Evolutionary conservation across 2,113 vertebrate species (phyloP).

Genomic region (Chinchilla lanigera): DNA sequence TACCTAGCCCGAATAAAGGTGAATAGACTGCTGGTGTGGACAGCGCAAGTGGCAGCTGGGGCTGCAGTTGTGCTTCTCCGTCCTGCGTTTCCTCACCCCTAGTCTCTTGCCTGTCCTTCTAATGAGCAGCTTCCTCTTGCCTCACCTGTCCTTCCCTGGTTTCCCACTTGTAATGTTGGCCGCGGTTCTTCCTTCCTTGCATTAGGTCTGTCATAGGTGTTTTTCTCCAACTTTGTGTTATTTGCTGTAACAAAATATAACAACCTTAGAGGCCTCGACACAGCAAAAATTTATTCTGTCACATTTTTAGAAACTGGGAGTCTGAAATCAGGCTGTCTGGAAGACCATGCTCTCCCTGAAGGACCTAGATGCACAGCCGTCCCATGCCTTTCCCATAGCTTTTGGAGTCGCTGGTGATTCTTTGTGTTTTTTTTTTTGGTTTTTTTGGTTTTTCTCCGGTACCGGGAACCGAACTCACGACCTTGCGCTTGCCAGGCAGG

Average conservation of each 20-base stretch:
- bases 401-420: background rate
- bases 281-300: background rate
- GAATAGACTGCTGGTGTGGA: background rate
- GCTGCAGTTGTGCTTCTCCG: background rate
- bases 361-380: background rate
- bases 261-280: background rate
- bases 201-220: background rate
- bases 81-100: constrained; percentile 15
- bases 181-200: background rate
- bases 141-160: background rate
- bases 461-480: too few species aligned
- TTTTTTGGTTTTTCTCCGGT: too few species aligned
- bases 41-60: background rate
- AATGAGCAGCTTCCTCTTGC: background rate
- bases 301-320: background rate
- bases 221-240: background rate
- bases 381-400: background rate
- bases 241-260: background rate
- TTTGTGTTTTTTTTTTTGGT: too few species aligned
- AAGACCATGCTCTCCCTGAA: background rate
- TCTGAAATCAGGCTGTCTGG: background rate
- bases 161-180: constrained; percentile 31
- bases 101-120: background rate
- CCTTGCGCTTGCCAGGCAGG: too few species aligned
- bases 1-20: background rate